Conservation (phyloP, 2,888 invertebrate species). For the Synergus umbraculus region DNA sequence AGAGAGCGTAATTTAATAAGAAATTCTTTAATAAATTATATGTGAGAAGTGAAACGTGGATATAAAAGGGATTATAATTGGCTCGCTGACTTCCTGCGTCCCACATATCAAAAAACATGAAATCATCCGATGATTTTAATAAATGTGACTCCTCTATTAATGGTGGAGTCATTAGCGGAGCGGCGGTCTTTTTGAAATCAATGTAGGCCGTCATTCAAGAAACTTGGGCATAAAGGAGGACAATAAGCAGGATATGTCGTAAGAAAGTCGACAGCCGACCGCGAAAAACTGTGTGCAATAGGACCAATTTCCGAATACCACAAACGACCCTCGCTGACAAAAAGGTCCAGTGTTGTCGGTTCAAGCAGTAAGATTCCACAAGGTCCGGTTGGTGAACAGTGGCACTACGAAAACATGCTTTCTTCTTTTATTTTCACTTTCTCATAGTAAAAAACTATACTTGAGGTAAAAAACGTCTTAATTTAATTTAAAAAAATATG, state of each 20-base stretch:
- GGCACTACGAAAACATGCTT: slow-evolving; percentile 19
- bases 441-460: background rate
- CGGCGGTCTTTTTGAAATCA: slow-evolving; percentile 37
- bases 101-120: background rate
- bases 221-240: slow-evolving; percentile 34
- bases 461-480: too few species aligned
- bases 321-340: slow-evolving; percentile 35
- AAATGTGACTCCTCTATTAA: slow-evolving; percentile 36
- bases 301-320: slow-evolving; percentile 40
- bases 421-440: slow-evolving; percentile 13
- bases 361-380: slow-evolving; percentile 4
- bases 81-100: background rate
- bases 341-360: background rate
- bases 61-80: too few species aligned
- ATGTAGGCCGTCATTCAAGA: slow-evolving; percentile 21
- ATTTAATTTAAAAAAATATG: background rate
- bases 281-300: slow-evolving; percentile 36
- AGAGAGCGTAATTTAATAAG: too few species aligned
- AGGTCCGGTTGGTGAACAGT: slow-evolving; percentile 26
- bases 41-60: too few species aligned
- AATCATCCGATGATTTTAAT: slow-evolving; percentile 30
- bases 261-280: slow-evolving; percentile 28
- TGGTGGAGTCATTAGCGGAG: slow-evolving; percentile 37
- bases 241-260: slow-evolving; percentile 40
- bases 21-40: too few species aligned